Percentiles rank a stretch among this genome's conserved stretches.
Evolutionary conservation across 2,113 vertebrate genomes (phyloP).

Genomic region (Plecotus auritus): DNA sequence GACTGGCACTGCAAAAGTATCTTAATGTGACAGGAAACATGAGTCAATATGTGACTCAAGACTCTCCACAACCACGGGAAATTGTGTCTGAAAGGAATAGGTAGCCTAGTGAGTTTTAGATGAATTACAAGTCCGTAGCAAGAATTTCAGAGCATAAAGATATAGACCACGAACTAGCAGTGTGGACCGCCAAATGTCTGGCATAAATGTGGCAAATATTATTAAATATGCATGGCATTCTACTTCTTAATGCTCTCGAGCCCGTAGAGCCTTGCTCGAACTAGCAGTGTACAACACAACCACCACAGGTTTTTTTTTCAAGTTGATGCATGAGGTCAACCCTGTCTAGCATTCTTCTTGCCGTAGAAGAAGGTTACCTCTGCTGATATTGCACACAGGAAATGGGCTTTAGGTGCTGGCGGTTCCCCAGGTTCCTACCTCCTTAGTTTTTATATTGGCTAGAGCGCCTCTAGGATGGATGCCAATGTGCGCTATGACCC

Average conservation of each 20-base stretch:
- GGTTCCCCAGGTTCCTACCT: accelerated
- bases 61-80: neutral
- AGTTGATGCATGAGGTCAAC: neutral
- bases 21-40: neutral
- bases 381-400: neutral
- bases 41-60: neutral
- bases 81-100: neutral
- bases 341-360: neutral
- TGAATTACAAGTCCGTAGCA: neutral
- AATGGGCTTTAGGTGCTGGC: neutral
- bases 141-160: neutral
- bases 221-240: neutral
- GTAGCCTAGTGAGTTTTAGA: neutral
- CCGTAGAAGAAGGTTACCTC: neutral
- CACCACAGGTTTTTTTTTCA: neutral
- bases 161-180: neutral
- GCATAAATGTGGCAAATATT: neutral
- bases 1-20: neutral
- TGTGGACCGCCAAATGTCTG: neutral
- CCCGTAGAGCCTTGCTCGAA: neutral
- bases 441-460: neutral
- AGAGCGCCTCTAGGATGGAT: neutral
- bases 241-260: neutral
- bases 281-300: accelerated
- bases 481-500: neutral